These are phyloP conservation scores for Drosophila pseudotalamancana DNA, from an alignment of 2,888 invertebrate species.

Conservation along the genomic window DNA sequence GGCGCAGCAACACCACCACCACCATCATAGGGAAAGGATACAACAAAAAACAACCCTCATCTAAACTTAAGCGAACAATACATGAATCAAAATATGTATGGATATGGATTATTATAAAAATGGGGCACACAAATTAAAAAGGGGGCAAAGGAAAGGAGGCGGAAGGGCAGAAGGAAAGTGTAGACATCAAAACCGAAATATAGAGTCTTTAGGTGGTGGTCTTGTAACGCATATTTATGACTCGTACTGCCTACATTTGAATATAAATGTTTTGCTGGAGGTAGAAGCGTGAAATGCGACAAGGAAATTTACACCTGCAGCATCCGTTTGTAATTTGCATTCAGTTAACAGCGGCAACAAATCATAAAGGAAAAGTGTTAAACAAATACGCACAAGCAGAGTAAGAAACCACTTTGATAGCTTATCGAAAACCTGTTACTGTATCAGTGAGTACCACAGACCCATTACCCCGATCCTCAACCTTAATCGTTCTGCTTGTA, in stretches of 20 bases:
- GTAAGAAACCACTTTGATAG: slow-evolving; percentile 22
- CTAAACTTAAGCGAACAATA: slow-evolving; percentile 48
- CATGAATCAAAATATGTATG: slow-evolving; percentile 76
- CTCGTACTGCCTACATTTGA: neutral
- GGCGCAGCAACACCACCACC: slow-evolving; percentile 40
- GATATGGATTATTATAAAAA: slow-evolving; percentile 79
- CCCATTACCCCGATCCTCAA: slow-evolving; percentile 19
- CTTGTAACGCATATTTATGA: neutral
- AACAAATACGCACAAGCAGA: slow-evolving; percentile 28
- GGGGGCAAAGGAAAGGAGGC: slow-evolving; percentile 1
- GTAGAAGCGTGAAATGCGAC: neutral
- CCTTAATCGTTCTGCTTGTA: neutral
- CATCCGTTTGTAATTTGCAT: slow-evolving; percentile 36
- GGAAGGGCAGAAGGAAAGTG: slow-evolving; percentile 2
- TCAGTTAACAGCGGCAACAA: slow-evolving; percentile 18
- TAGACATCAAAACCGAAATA: slow-evolving; percentile 25
- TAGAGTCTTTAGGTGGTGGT: slow-evolving; percentile 12
- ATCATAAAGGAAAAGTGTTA: slow-evolving; percentile 37
- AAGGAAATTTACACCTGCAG: neutral
- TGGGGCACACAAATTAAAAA: slow-evolving; percentile 60
- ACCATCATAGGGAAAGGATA: slow-evolving; percentile 46
- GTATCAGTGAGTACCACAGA: slow-evolving; percentile 1
- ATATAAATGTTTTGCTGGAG: neutral
- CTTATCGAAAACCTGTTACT: slow-evolving; percentile 43
- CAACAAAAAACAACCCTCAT: slow-evolving; percentile 72